phyloP scores from a whole-genome alignment of 1,140 invertebrate species.

The Melipona quadrifasciata region DNA sequence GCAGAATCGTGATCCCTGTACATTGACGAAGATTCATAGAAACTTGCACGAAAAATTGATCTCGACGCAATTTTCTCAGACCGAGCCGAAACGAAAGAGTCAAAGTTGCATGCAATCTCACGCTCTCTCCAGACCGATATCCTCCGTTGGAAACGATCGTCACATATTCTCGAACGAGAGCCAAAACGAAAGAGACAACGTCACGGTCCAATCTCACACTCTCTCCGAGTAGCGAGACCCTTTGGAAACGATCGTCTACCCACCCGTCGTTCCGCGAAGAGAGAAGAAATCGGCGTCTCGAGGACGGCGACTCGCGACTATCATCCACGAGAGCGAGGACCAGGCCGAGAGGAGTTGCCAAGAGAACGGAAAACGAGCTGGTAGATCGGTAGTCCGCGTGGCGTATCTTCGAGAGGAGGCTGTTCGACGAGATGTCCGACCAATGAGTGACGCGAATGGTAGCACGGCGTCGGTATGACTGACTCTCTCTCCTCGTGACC shows the following conservation, averaged over 20 bases:
- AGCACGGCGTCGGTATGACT: slow-evolving; percentile 77
- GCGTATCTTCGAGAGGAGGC: slow-evolving; percentile 27
- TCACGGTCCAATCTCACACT: background rate
- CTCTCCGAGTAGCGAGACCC: too few species aligned
- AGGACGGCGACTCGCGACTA: background rate
- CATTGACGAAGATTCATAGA: too few species aligned
- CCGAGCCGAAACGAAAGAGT: too few species aligned
- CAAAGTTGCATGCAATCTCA: background rate
- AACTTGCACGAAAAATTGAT: too few species aligned
- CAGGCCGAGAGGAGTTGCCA: background rate
- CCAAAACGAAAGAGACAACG: too few species aligned
- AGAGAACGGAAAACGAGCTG: background rate
- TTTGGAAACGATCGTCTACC: slow-evolving; percentile 15
- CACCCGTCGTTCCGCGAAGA: slow-evolving; percentile 52
- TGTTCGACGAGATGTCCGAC: slow-evolving; percentile 26
- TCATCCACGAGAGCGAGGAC: slow-evolving; percentile 14
- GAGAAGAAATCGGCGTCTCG: slow-evolving; percentile 7
- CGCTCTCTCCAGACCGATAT: background rate
- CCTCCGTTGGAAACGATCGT: too few species aligned
- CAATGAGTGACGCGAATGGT: slow-evolving; percentile 73
- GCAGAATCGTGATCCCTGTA: too few species aligned
- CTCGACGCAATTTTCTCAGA: too few species aligned
- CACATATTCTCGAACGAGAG: too few species aligned
- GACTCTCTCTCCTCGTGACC: slow-evolving; percentile 69
- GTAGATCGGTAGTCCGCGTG: background rate